Conservation (phyloP, 2,113 vertebrate genomes). For the Ictidomys tridecemlineatus region DNA sequence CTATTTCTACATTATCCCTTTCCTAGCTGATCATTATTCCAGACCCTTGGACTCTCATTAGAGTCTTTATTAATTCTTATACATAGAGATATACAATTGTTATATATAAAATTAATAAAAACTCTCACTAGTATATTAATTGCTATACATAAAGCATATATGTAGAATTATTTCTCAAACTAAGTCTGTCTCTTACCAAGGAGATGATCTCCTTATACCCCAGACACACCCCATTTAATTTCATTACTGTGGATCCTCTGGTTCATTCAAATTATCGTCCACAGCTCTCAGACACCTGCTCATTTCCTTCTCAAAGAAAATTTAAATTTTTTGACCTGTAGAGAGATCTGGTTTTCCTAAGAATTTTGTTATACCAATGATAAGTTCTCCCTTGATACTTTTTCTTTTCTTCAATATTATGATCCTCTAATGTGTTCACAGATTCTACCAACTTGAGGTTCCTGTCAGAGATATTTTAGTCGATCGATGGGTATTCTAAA, state of each 20-base stretch:
- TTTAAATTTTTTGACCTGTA: constrained; percentile 19
- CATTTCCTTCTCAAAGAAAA: background rate
- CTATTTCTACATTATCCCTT: background rate
- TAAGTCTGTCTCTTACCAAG: background rate
- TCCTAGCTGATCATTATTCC: constrained; percentile 10
- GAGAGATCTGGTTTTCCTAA: background rate
- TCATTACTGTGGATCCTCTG: background rate
- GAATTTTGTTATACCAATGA: background rate
- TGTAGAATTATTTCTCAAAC: no score
- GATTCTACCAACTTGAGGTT: constrained; percentile 37
- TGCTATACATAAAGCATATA: no score
- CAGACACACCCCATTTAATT: background rate
- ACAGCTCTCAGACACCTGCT: constrained; percentile 13
- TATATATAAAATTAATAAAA: no score
- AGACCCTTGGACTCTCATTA: background rate
- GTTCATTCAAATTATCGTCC: background rate
- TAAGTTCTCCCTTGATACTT: background rate
- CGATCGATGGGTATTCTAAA: background rate
- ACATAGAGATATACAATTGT: no score
- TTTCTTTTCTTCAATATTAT: background rate
- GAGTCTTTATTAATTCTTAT: no score
- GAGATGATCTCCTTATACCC: background rate
- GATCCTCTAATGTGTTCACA: background rate
- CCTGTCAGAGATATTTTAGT: background rate
- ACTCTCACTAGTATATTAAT: no score